Evolutionary conservation across 2,797 vertebrate species (phyloP).

Genomic region (Corythornis leucogaster): DNA sequence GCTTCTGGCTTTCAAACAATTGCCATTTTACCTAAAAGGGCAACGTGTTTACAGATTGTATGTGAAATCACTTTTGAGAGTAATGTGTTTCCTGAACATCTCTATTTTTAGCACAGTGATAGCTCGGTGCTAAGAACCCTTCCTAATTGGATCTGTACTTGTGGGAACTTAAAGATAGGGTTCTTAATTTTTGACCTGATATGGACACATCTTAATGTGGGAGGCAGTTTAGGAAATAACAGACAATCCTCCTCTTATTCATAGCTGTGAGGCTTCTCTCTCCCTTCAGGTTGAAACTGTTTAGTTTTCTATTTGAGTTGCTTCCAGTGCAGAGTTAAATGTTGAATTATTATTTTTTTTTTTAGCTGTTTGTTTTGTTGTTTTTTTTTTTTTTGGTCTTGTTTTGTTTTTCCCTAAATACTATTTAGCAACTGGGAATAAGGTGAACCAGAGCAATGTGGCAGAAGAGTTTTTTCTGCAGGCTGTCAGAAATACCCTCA

Average conservation of each 20-base stretch:
- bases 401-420: background rate
- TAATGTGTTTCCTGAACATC: slow-evolving; percentile 31
- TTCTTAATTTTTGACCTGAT: slow-evolving; percentile 21
- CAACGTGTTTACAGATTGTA: background rate
- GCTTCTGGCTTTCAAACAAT: slow-evolving; percentile 19
- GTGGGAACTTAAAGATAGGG: slow-evolving; percentile 36
- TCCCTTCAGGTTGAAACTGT: background rate
- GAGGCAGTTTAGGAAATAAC: background rate
- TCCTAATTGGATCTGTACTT: slow-evolving; percentile 59
- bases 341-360: background rate
- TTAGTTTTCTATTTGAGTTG: background rate
- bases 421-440: background rate
- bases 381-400: too few relatives aligned
- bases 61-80: slow-evolving; percentile 26
- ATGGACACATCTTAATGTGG: background rate
- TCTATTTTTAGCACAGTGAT: slow-evolving; percentile 34
- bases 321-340: background rate
- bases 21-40: slow-evolving; percentile 49
- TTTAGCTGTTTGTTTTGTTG: background rate
- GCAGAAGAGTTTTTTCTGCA: background rate
- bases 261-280: background rate
- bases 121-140: slow-evolving; percentile 52
- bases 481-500: background rate
- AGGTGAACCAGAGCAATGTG: background rate
- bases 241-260: background rate